phyloP scores from a whole-genome alignment of 2,113 vertebrate genomes.

The Calonectris borealis region DNA sequence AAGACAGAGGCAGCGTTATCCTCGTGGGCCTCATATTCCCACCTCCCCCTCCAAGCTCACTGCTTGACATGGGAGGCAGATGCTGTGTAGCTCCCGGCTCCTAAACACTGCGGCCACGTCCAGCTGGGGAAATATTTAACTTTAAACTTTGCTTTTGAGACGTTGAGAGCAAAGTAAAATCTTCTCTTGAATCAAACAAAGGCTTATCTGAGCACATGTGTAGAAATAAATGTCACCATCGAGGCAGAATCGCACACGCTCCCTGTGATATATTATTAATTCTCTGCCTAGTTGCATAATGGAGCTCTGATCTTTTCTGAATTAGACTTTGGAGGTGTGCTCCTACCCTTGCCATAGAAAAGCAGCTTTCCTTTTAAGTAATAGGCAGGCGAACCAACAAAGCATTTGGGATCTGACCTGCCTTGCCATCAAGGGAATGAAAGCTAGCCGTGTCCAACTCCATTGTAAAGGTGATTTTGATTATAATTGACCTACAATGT shows the following conservation, averaged over 20 bases:
- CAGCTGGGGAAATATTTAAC: background rate
- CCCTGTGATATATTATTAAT: background rate
- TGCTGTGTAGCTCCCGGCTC: background rate
- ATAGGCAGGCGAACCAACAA: background rate
- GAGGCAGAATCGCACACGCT: fast-evolving
- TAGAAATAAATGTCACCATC: background rate
- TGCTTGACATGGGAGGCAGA: background rate
- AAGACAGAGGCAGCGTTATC: background rate
- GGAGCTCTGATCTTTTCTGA: background rate
- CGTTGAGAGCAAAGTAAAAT: background rate
- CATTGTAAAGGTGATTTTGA: background rate
- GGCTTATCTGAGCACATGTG: fast-evolving
- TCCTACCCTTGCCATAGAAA: background rate
- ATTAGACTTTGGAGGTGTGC: background rate
- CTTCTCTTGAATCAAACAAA: background rate
- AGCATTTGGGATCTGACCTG: background rate
- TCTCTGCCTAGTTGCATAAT: fast-evolving
- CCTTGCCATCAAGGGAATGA: background rate
- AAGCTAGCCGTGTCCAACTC: background rate
- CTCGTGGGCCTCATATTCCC: background rate
- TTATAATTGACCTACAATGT: background rate
- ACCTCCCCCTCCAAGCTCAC: background rate
- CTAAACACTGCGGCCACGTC: fast-evolving
- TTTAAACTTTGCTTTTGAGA: background rate
- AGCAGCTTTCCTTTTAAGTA: background rate